Conservation (phyloP, 2,113 vertebrate genomes). For the Kryptolebias marmoratus region DNA sequence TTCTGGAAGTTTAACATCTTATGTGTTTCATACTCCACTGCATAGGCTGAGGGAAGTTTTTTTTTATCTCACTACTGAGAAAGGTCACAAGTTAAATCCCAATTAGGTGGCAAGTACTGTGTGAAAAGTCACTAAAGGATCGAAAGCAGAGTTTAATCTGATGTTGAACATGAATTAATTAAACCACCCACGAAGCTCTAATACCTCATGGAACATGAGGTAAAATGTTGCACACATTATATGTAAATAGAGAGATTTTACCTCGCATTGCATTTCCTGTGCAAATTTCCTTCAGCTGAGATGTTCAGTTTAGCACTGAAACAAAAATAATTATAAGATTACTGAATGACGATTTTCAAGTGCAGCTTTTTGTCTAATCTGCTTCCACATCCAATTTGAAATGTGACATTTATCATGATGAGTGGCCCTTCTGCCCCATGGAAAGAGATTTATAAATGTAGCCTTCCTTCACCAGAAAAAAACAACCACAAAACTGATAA, state of each 20-base stretch:
- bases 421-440: not conserved
- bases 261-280: slow-evolving; percentile 28
- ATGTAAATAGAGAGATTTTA: not conserved
- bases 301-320: not conserved
- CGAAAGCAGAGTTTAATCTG: too few species aligned
- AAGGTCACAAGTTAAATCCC: too few species aligned
- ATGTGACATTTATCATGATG: not conserved
- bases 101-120: too few species aligned
- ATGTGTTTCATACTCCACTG: too few species aligned
- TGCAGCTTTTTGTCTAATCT: not conserved
- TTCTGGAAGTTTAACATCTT: too few species aligned
- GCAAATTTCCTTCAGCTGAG: not conserved
- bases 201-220: not conserved
- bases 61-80: too few species aligned
- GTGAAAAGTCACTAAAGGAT: too few species aligned
- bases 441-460: not conserved
- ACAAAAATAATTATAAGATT: not conserved
- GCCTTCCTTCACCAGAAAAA: not conserved
- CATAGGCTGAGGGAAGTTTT: too few species aligned
- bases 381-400: not conserved
- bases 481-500: not conserved
- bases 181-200: not conserved
- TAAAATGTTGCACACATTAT: not conserved
- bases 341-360: not conserved
- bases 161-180: not conserved